phyloP scores from a whole-genome alignment of 2,797 vertebrate genomes.

The Urocyon cinereoargenteus region DNA sequence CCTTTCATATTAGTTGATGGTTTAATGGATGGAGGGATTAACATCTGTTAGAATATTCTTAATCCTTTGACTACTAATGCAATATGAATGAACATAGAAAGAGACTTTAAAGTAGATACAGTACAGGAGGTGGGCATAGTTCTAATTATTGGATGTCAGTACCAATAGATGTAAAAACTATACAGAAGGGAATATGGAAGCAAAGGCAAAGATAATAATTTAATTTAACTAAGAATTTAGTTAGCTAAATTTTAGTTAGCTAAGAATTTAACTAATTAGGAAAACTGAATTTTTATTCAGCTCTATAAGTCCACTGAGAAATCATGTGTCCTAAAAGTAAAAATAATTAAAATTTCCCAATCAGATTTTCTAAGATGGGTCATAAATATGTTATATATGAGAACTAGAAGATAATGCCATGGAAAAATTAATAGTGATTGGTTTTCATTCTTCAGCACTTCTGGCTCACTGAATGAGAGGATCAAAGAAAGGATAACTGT shows the following conservation, averaged over 20 bases:
- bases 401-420: neutral
- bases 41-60: neutral
- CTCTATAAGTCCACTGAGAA: neutral
- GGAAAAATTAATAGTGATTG: neutral
- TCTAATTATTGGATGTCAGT: neutral
- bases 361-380: neutral
- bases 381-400: neutral
- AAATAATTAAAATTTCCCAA: neutral
- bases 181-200: neutral
- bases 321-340: neutral
- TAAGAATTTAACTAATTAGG: neutral
- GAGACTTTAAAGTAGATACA: neutral
- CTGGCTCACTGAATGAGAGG: neutral
- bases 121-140: neutral
- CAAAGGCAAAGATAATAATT: neutral
- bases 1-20: neutral
- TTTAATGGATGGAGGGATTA: neutral
- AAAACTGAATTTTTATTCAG: neutral
- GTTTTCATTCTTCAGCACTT: neutral
- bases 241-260: too few species aligned
- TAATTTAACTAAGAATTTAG: too few species aligned
- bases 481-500: neutral
- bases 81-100: neutral
- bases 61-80: neutral
- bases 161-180: neutral